Percentiles rank a stretch among this genome's conserved stretches.
phyloP scores from a whole-genome alignment of 2,888 invertebrate genomes.

The Timema cristinae region DNA sequence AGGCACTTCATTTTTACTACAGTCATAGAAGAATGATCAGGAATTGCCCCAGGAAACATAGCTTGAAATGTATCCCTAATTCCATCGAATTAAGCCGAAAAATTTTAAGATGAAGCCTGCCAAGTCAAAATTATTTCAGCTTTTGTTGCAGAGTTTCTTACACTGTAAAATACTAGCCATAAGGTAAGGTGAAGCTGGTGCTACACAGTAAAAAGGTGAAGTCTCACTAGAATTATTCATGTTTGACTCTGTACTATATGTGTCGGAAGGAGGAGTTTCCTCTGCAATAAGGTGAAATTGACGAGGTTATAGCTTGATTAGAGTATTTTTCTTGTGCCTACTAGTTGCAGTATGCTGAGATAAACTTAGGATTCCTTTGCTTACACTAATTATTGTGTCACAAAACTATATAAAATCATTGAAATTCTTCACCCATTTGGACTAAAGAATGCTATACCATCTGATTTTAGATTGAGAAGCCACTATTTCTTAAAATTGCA shows the following conservation, averaged over 20 bases:
- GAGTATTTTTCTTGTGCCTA: too few relatives aligned
- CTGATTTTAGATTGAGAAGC: background rate
- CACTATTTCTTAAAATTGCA: background rate
- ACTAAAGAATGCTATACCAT: slow-evolving; percentile 2
- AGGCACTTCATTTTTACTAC: too few relatives aligned
- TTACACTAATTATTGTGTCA: background rate
- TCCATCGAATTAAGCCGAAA: background rate
- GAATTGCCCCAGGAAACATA: slow-evolving; percentile 7
- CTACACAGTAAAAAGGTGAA: too few relatives aligned
- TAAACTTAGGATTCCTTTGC: too few relatives aligned
- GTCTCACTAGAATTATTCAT: background rate
- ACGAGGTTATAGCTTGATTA: slow-evolving; percentile 1
- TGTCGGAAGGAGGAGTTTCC: background rate
- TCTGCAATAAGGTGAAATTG: background rate
- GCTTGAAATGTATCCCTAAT: slow-evolving; percentile 1
- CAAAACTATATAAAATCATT: background rate
- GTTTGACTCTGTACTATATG: background rate
- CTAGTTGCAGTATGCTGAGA: too few relatives aligned
- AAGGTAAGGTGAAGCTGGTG: too few relatives aligned
- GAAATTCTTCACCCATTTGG: background rate
- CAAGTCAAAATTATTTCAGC: background rate
- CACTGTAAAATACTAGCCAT: background rate
- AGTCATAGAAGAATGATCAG: background rate
- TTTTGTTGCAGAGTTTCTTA: background rate
- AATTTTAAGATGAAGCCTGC: background rate